Percentiles rank a stretch among this genome's conserved stretches.
phyloP scores from a whole-genome alignment of 2,888 invertebrate genomes.

The Eupithecia exiguata region DNA sequence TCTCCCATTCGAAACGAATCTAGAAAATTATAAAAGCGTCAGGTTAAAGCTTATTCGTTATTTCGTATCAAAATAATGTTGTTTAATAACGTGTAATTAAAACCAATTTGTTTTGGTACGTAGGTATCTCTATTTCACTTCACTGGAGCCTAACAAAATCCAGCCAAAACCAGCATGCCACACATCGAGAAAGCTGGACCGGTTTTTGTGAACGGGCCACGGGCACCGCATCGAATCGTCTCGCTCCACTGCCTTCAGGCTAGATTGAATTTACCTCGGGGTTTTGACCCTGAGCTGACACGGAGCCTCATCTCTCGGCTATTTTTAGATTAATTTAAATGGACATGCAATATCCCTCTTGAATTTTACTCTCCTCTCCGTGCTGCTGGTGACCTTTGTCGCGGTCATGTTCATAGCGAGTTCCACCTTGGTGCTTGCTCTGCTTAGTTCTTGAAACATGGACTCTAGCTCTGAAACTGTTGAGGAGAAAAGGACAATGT shows the following conservation, averaged over 20 bases:
- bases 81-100: too few species aligned
- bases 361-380: too few species aligned
- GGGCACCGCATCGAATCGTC: constrained; percentile 19
- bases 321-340: background rate
- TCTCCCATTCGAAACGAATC: too few species aligned
- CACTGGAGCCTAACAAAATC: background rate
- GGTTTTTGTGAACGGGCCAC: constrained; percentile 10
- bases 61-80: too few species aligned
- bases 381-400: background rate
- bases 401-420: too few species aligned
- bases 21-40: too few species aligned
- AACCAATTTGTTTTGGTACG: background rate
- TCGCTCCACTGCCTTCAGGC: constrained; percentile 14
- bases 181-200: background rate
- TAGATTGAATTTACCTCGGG: constrained; percentile 18
- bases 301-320: background rate
- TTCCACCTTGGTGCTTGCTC: too few species aligned
- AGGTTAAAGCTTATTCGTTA: too few species aligned
- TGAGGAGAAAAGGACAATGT: too few species aligned
- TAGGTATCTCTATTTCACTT: background rate
- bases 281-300: constrained; percentile 11
- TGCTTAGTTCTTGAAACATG: too few species aligned
- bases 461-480: too few species aligned
- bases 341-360: background rate
- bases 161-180: background rate